Conservation (phyloP, 1,140 invertebrate species). For the Ceratina japonica region DNA sequence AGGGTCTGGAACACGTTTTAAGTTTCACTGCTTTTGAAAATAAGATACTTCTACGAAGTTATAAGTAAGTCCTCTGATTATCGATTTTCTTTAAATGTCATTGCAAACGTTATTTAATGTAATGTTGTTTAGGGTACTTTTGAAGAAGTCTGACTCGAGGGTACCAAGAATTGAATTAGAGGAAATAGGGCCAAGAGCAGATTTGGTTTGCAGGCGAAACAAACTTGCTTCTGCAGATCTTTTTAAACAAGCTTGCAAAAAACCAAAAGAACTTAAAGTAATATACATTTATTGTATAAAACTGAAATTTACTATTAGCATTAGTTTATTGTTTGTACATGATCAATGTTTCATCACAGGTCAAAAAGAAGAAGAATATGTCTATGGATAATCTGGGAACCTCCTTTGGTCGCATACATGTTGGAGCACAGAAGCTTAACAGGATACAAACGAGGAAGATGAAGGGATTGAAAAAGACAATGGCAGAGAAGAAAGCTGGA, state of each 20-base stretch:
- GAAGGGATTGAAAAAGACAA: constrained; percentile 92
- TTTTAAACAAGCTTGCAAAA: constrained; percentile 91
- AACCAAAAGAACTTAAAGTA: constrained; percentile 91
- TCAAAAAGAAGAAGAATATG: constrained; percentile 95
- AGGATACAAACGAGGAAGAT: constrained; percentile 95
- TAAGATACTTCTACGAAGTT: constrained; percentile 91
- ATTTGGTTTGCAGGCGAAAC: constrained; percentile 90
- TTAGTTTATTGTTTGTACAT: constrained; percentile 1
- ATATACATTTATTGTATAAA: constrained; percentile 23
- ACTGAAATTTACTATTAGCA: background rate
- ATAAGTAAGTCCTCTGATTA: constrained; percentile 81
- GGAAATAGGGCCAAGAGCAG: constrained; percentile 96
- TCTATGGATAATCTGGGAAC: constrained; percentile 92
- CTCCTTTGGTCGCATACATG: constrained; percentile 94
- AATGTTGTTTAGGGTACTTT: constrained; percentile 82
- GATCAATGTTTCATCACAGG: constrained; percentile 65
- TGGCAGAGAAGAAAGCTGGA: constrained; percentile 84
- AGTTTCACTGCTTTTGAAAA: constrained; percentile 92
- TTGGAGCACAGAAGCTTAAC: constrained; percentile 92
- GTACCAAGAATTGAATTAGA: constrained; percentile 94
- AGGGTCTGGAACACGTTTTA: constrained; percentile 95
- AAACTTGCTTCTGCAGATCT: constrained; percentile 95
- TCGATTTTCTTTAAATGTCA: background rate
- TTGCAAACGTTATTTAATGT: background rate
- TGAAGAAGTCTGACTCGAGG: constrained; percentile 95